phyloP scores from a whole-genome alignment of 2,888 invertebrate genomes.

The Drosophila parthenogenetica region DNA sequence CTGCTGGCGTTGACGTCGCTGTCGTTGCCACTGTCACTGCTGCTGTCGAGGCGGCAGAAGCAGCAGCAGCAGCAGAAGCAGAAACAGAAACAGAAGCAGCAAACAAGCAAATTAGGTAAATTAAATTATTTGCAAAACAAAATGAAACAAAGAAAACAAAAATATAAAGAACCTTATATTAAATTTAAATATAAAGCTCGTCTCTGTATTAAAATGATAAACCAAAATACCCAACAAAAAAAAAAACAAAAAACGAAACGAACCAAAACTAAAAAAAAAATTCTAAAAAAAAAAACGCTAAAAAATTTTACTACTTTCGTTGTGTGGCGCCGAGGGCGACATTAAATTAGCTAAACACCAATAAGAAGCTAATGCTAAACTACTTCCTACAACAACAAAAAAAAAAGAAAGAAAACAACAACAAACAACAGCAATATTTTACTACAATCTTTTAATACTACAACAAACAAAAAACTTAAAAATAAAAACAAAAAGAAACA shows the following conservation, averaged over 20 bases:
- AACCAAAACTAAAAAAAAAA: constrained; percentile 25
- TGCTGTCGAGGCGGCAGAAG: too few species aligned
- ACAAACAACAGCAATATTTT: constrained; percentile 70
- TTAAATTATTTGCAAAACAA: constrained; percentile 38
- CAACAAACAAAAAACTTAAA: constrained; percentile 45
- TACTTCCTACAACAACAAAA: constrained; percentile 45
- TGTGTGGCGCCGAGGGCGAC: constrained; percentile 74
- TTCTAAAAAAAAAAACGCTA: constrained; percentile 28
- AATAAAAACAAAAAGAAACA: constrained; percentile 29
- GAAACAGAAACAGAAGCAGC: constrained; percentile 1
- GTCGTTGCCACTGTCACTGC: constrained; percentile 4
- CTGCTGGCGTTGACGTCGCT: constrained; percentile 27
- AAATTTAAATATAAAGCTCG: constrained; percentile 46
- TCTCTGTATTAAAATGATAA: constrained; percentile 48
- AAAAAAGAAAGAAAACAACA: constrained; percentile 34
- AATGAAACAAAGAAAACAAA: constrained; percentile 11
- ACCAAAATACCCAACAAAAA: constrained; percentile 16
- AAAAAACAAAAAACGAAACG: constrained; percentile 25
- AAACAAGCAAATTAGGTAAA: constrained; percentile 31
- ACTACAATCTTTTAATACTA: constrained; percentile 66
- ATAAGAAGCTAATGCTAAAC: constrained; percentile 55
- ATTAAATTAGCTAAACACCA: constrained; percentile 45
- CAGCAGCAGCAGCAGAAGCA: neutral
- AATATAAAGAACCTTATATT: constrained; percentile 34
- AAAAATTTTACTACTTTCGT: constrained; percentile 62